Evolutionary conservation across 1,140 invertebrate genomes (phyloP), one percentile per base, ranked within the genome.

Genomic region (Acromyrmex charruanus): DNA sequence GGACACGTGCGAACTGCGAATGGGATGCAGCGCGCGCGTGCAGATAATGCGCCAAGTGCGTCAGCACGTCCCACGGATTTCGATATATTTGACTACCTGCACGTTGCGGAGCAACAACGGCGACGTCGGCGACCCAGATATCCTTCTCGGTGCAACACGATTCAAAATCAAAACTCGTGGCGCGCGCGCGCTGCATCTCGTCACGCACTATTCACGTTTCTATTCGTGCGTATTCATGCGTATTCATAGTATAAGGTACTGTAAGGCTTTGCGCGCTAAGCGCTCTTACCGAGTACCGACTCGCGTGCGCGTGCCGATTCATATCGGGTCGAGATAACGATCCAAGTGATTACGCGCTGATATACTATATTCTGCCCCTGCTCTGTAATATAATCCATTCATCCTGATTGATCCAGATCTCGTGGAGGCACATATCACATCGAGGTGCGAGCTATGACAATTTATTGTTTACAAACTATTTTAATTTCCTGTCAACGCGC

Each of bases 41-140:
- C 80, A 84, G 80, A 84, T 84, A 74, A 84, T 84, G 55, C 80
- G 68, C 80, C 16, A 82, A 82, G 68, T 82, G 80, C 80, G 80
- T 84, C 80, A 84, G 80, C 55, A 84, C 80, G 39, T 84, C 80
- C 80, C 80, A 84, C 80, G 80, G 80, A 84, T 84, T 84, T 63
- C 21, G 80, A 74, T 84, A 84, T 61, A 74, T 84, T 84, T 84
- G 68, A 61, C 80, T 74, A 74, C 55, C 39, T 63, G 55, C 55
- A 84, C 39, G 55, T 25, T 74, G 39, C 55, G 28, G 28, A 14
- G 18, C 53, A 59, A 2, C 35, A 63, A 35, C 63, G 3, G 28
- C 59, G 9, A 25, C 77, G 9, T 2, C 14, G n/a, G 16, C 35
- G 28, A 80, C 28, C n/a, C 14, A 61, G 25, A 16, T 74, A 84